Conservation (phyloP, 2,113 vertebrate genomes). For the Hyla sarda region DNA sequence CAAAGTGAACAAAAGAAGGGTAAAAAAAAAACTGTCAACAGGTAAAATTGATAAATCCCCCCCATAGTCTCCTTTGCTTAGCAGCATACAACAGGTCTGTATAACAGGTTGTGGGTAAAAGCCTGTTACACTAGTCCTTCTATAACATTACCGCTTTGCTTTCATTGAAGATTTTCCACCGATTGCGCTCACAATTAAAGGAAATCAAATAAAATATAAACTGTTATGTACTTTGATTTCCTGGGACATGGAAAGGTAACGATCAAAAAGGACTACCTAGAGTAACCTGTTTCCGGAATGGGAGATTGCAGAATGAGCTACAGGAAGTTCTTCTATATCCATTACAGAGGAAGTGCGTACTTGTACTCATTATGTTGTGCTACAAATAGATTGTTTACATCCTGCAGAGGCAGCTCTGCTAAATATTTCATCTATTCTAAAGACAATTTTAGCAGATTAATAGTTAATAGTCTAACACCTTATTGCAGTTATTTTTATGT, state of each 20-base stretch:
- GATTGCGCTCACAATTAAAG: constrained; percentile 23
- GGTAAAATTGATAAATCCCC: too few species aligned
- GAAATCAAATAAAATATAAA: constrained; percentile 27
- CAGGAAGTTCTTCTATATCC: constrained; percentile 55
- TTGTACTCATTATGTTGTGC: constrained; percentile 44
- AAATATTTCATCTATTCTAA: background rate
- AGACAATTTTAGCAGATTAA: background rate
- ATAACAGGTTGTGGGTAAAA: too few species aligned
- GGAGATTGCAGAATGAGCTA: constrained; percentile 20
- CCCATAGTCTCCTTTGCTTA: too few species aligned
- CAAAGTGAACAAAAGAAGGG: too few species aligned
- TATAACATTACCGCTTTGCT: background rate
- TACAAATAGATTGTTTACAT: constrained; percentile 57
- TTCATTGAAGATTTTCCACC: background rate
- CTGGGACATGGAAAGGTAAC: constrained; percentile 45
- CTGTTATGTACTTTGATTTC: constrained; percentile 39
- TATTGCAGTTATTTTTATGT: background rate
- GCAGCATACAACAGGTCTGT: too few species aligned
- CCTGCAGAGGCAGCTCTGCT: constrained; percentile 31
- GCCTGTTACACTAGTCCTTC: too few species aligned
- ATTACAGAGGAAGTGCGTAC: constrained; percentile 48
- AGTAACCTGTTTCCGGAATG: constrained; percentile 22
- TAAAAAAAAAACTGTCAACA: too few species aligned
- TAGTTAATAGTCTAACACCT: background rate
- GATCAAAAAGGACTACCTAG: constrained; percentile 34